phyloP scores from a whole-genome alignment of 2,888 invertebrate species.

The Leptinotarsa rubiginosa region DNA sequence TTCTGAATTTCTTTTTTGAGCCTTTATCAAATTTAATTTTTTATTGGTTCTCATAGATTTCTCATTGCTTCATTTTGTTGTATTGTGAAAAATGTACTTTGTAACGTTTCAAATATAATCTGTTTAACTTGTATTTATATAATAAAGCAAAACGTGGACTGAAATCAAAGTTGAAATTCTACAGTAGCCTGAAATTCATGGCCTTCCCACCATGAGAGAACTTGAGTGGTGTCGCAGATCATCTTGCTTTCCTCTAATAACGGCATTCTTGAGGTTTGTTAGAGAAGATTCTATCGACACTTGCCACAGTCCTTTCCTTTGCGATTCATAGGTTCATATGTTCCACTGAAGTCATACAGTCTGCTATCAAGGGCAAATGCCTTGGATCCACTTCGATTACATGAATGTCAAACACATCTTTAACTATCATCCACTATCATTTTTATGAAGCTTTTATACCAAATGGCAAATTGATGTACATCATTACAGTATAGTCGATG shows the following conservation, averaged over 20 bases:
- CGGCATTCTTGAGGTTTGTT: constrained; percentile 84
- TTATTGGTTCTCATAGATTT: too few species aligned
- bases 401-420: constrained; percentile 96
- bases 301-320: constrained; percentile 95
- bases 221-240: constrained; percentile 86
- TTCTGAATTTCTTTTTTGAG: too few species aligned
- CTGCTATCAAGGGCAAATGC: too few species aligned
- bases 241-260: constrained; percentile 79
- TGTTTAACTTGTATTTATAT: too few species aligned
- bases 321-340: constrained; percentile 89
- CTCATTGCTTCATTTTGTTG: too few species aligned
- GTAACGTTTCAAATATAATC: too few species aligned
- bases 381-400: constrained; percentile 95
- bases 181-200: constrained; percentile 55
- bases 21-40: too few species aligned
- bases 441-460: constrained; percentile 96
- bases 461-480: constrained; percentile 91
- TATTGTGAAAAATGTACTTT: too few species aligned
- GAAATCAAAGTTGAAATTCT: too few species aligned
- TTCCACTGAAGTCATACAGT: constrained; percentile 98
- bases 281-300: constrained; percentile 98
- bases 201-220: constrained; percentile 87
- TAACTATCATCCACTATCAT: constrained; percentile 93
- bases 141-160: too few species aligned
- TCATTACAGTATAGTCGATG: constrained; percentile 92